These are phyloP conservation scores for Leptinotarsa haldemani DNA, from an alignment of 2,888 invertebrate genomes.

Conservation along the genomic window DNA sequence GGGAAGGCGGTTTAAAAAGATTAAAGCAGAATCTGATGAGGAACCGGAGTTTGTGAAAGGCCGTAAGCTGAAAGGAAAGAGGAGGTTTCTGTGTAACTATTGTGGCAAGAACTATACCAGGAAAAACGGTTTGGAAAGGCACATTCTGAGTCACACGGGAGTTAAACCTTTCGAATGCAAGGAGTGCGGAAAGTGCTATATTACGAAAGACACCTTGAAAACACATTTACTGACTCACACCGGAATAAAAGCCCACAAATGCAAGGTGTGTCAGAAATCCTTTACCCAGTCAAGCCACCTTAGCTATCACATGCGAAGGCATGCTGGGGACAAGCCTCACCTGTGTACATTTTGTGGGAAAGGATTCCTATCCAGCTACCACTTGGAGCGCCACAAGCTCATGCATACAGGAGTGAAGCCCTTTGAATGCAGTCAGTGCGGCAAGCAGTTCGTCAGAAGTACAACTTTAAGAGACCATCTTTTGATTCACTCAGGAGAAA, in stretches of 20 bases:
- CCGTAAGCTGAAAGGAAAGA: slow-evolving; percentile 43
- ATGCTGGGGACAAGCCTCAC: slow-evolving; percentile 44
- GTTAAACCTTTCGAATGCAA: slow-evolving; percentile 47
- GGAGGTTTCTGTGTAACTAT: slow-evolving; percentile 42
- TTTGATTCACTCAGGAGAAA: slow-evolving; percentile 53
- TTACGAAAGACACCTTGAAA: slow-evolving; percentile 47
- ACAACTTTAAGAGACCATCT: slow-evolving; percentile 55
- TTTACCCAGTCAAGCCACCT: slow-evolving; percentile 47
- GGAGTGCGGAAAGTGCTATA: slow-evolving; percentile 47
- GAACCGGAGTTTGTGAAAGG: slow-evolving; percentile 42
- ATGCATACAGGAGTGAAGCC: slow-evolving; percentile 49
- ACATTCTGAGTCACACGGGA: slow-evolving; percentile 46
- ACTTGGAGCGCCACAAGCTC: slow-evolving; percentile 46
- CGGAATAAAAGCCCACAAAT: slow-evolving; percentile 45
- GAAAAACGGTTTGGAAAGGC: slow-evolving; percentile 46
- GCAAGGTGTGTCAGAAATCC: slow-evolving; percentile 43
- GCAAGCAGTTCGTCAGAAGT: slow-evolving; percentile 55
- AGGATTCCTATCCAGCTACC: slow-evolving; percentile 45
- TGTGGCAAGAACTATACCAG: slow-evolving; percentile 48
- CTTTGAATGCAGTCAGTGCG: slow-evolving; percentile 52
- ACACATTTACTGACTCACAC: slow-evolving; percentile 46
- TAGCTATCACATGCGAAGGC: slow-evolving; percentile 46
- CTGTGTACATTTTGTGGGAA: slow-evolving; percentile 44
- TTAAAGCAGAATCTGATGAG: slow-evolving; percentile 31
- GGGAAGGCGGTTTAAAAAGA: slow-evolving; percentile 25